Percentiles rank a stretch among this genome's conserved stretches.
Evolutionary conservation across 2,113 vertebrate genomes (phyloP).

Genomic region (Nothobranchius kuhntae): DNA sequence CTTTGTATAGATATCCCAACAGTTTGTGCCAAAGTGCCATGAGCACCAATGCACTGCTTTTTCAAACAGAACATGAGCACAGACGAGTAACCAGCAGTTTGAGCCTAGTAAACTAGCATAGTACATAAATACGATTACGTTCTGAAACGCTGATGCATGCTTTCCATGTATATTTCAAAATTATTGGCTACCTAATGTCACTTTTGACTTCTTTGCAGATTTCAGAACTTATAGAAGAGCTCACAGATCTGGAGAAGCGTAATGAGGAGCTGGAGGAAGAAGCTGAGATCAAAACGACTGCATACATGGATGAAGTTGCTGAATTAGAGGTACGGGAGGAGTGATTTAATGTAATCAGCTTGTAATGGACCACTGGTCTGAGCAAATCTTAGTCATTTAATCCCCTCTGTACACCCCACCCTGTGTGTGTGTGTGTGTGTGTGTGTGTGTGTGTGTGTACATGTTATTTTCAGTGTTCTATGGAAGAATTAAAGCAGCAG

Average conservation of each 20-base stretch:
- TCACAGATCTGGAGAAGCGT: constrained; percentile 59
- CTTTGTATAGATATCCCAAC: no score
- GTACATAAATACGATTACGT: no score
- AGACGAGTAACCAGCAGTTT: no score
- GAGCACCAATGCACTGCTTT: no score
- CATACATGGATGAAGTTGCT: constrained; percentile 63
- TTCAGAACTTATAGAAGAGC: constrained; percentile 66
- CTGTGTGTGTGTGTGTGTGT: background rate
- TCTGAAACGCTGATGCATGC: no score
- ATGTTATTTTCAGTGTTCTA: constrained; percentile 44
- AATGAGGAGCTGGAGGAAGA: constrained; percentile 72
- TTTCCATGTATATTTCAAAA: no score
- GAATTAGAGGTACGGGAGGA: constrained; percentile 72
- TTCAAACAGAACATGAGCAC: no score
- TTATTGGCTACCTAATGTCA: no score
- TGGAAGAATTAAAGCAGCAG: constrained; percentile 64
- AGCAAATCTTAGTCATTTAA: constrained; percentile 38
- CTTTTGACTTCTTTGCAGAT: constrained; percentile 50
- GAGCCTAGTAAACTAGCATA: no score
- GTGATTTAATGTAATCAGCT: constrained; percentile 29
- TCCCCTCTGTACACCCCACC: constrained; percentile 8
- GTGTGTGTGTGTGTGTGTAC: background rate
- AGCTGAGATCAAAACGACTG: constrained; percentile 56
- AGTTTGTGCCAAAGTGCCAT: no score
- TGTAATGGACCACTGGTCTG: constrained; percentile 39